These are phyloP conservation scores for Schizotus pectinicornis DNA, from an alignment of 2,888 invertebrate species.

Conservation along the genomic window DNA sequence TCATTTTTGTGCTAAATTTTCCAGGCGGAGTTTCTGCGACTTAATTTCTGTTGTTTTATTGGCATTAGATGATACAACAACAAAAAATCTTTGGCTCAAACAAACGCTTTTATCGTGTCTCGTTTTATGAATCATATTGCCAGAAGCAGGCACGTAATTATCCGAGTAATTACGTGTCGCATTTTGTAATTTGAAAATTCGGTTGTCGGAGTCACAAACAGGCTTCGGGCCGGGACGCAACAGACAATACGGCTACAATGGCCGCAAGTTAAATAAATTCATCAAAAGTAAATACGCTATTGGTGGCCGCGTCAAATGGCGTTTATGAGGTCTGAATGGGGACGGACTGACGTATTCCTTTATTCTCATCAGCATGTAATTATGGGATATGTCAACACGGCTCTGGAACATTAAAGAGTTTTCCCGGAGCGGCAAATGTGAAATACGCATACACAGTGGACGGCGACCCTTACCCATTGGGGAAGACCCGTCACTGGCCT, in stretches of 20 bases:
- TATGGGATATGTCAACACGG: conserved; percentile 24
- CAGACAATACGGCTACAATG: not conserved
- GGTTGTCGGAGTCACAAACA: no score
- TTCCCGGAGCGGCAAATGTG: conserved; percentile 24
- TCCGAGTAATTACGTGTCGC: no score
- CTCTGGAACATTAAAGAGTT: conserved; percentile 30
- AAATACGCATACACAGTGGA: conserved; percentile 20
- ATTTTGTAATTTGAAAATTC: no score
- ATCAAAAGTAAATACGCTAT: conserved; percentile 8
- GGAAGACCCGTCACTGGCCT: conserved; percentile 30
- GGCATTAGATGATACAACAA: no score
- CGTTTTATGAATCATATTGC: no score
- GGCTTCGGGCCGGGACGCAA: no score
- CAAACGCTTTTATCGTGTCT: no score
- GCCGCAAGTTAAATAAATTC: conserved; percentile 4
- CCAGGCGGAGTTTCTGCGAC: not conserved
- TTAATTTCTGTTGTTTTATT: no score
- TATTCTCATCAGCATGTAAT: conserved; percentile 22
- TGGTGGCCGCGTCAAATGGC: not conserved
- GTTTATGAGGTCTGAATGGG: not conserved
- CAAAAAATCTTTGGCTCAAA: no score
- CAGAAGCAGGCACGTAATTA: no score
- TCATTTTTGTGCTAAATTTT: conserved; percentile 2
- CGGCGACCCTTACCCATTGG: conserved; percentile 22
- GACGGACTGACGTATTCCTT: conserved; percentile 9